Evolutionary conservation across 2,888 invertebrate genomes (phyloP).

Genomic region (Trissolcus japonicus): DNA sequence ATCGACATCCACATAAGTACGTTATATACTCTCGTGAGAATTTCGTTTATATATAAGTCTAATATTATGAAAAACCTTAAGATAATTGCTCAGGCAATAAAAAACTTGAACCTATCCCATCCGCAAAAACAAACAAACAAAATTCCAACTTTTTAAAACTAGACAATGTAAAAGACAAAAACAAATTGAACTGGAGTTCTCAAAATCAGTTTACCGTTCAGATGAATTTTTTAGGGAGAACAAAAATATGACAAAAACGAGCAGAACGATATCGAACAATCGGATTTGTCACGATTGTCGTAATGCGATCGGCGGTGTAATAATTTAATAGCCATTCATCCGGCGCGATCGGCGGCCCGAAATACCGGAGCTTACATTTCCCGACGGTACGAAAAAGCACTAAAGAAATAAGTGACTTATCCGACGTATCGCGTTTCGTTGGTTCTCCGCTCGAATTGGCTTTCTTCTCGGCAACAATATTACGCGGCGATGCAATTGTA

Average conservation of each 20-base stretch:
- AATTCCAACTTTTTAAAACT: too few relatives aligned
- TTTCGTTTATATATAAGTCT: conserved; percentile 6
- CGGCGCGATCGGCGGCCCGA: conserved; percentile 66
- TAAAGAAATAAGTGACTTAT: conserved; percentile 76
- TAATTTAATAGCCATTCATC: conserved; percentile 74
- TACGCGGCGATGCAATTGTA: conserved; percentile 42
- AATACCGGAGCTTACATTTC: conserved; percentile 65
- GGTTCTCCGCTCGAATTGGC: conserved; percentile 50
- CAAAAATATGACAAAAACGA: conserved; percentile 23
- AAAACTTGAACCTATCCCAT: too few relatives aligned
- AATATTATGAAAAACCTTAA: too few relatives aligned
- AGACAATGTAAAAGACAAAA: too few relatives aligned
- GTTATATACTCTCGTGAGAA: conserved; percentile 57
- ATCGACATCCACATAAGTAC: conserved; percentile 69
- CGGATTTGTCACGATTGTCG: conserved; percentile 74
- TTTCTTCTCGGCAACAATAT: conserved; percentile 48
- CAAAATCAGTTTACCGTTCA: too few relatives aligned
- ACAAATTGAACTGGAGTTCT: too few relatives aligned
- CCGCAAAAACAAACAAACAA: too few relatives aligned
- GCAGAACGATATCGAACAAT: conserved; percentile 62
- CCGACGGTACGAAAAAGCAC: conserved; percentile 69
- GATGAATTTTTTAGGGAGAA: background rate
- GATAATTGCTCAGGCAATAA: too few relatives aligned
- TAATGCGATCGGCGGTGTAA: conserved; percentile 73
- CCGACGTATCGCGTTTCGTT: conserved; percentile 71